Base-by-base conservation (phyloP, 2,797 vertebrate genomes). In the Neosalanx taihuensis region DNA sequence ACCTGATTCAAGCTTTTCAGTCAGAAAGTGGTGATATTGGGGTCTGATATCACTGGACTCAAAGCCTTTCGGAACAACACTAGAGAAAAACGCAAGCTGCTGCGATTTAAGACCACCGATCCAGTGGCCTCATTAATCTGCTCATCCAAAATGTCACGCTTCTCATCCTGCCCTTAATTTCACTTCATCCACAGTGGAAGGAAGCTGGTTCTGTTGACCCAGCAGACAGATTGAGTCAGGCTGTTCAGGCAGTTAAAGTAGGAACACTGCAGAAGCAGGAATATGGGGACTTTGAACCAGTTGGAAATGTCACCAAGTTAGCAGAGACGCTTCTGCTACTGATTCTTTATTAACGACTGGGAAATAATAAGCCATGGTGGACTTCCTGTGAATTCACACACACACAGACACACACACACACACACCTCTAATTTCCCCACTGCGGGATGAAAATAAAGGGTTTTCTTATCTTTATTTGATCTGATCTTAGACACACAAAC, bases 141-240 rank as follows among this genome's bases (percentile, higher is more conserved):
- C 60, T 30, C 64, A 69, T 64, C 31, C 69, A 66, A 72, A 74
- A 76, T 71, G 71, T 72, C 72, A 77, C 70, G 72, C 51, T 46
- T 46, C 64, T 80, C 75, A 78, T 73, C 59, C 57, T 67, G 74
- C 65, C 67, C 49, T 41, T 18, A 58, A 18, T 71, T 51, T 71
- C 58, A 29, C 59, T 59, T 33, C 33, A 18, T 17, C 63, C 33
- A 70, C 30, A 49, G 61, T 3, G 41, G 41, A 46, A 61, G 35
- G 41, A 46, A 46, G 62, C 51, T 46, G 20, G 23, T 46, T 49
- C 46, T 53, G 20, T 20, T 61, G n/a, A 72, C 2, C 64, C 20
- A 26, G 58, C 62, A 72, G 61, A 33, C 20, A 69, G 6, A 58
- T 71, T 9, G 30, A 23, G 15, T 15, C 29, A 66, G 68, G 62